Evolutionary conservation across 2,113 vertebrate species (phyloP), one percentile per base, ranked within the genome.

Genomic region (Etheostoma cragini): DNA sequence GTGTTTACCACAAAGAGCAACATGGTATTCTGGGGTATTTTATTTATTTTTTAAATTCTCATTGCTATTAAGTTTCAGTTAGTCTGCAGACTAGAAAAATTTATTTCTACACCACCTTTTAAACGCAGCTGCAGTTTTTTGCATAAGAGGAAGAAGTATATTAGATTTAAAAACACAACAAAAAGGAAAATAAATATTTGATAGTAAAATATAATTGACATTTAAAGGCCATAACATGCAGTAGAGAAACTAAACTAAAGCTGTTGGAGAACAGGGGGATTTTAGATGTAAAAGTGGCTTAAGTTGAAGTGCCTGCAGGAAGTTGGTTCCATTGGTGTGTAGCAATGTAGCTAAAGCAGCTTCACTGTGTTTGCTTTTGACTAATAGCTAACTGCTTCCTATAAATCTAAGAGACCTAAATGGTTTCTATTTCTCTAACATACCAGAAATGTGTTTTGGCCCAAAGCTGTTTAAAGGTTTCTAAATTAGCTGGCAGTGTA

Each of bases 1-100:
- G 15, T 64, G 56, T 72, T 74, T 50, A 82, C 66, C 21, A 62
- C 64, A 62, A 46, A 72, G 15, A 65, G 69, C 15, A 83, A 66
- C 13, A 62, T 1, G 14, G 30, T 10, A 62, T 63, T 77, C 56
- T 73, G 5, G 26, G 12, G 13, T 11, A 5, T 33, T 3, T 14
- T 13, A 24, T 62, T 45, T 8, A 52, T 50, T 21, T 30, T 50
- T 21, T 30, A 19, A 42, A 35, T 52, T 57, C 15, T 58, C 8
- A 13, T 15, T 47, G 16, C 49, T 33, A 45, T 72, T 45, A 81
- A 61, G 30, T 75, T 75, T 76, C 64, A 62, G 63, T 77, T 56
- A 56, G 57, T 58, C 57, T 21, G 24, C n/a, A 10, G 26, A 50
- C 72, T 47, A 30, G 30, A 2, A 30, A 30, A 30, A 2, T 54